Percentiles rank a stretch among this genome's conserved stretches.
Conservation (phyloP, 2,797 vertebrate species). For the Odontamblyopus lacepedii region DNA sequence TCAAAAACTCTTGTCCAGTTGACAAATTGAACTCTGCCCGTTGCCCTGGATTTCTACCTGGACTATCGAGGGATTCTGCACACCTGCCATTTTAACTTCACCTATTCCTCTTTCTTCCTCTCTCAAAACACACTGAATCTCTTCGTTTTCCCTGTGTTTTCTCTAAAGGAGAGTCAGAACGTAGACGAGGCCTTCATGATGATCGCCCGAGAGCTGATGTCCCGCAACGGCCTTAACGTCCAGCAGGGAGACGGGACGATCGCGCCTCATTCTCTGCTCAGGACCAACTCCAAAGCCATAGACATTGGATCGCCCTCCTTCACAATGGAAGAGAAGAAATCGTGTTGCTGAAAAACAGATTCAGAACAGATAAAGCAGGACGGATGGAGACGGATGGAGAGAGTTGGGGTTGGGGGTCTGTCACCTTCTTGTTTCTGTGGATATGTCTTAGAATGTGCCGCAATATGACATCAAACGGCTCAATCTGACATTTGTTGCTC, state of each 20-base stretch:
- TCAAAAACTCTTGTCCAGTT: too few relatives aligned
- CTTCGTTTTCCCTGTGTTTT: not conserved
- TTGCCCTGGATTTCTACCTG: too few relatives aligned
- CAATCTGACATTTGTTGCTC: too few relatives aligned
- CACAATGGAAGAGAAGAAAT: constrained; percentile 59
- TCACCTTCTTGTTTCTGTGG: too few relatives aligned
- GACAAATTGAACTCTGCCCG: too few relatives aligned
- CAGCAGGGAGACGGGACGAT: constrained; percentile 31
- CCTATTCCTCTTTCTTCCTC: not conserved
- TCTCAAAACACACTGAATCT: not conserved
- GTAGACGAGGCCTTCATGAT: constrained; percentile 72
- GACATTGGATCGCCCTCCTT: constrained; percentile 9
- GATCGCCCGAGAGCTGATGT: constrained; percentile 73
- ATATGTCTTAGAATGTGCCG: too few relatives aligned
- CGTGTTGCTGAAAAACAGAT: constrained; percentile 59
- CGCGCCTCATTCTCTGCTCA: constrained; percentile 44
- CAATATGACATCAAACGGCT: too few relatives aligned
- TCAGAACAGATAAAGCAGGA: not conserved
- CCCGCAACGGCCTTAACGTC: constrained; percentile 64
- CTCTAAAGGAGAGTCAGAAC: constrained; percentile 64
- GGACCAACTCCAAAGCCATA: constrained; percentile 56
- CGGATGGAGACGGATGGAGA: not conserved
- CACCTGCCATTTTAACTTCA: not conserved
- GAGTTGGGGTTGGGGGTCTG: too few relatives aligned
- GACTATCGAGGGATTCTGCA: too few relatives aligned